Conservation (phyloP, 1,140 invertebrate genomes). For the Drosophila orena region DNA sequence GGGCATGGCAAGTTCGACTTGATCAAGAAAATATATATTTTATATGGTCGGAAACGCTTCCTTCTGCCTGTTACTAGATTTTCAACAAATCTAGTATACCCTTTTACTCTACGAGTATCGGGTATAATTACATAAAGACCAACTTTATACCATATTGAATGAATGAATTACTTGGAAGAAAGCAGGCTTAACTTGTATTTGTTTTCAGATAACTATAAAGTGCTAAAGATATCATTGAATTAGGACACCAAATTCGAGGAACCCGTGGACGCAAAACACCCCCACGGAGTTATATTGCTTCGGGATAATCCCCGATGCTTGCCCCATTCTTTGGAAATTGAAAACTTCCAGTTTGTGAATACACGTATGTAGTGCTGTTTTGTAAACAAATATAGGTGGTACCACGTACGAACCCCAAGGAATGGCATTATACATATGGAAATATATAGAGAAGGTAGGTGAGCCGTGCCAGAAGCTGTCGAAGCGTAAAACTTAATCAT, state of each 20-base stretch:
- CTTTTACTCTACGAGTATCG: no score
- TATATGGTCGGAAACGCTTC: no score
- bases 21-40: no score
- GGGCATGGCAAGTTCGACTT: no score
- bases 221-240: constrained; percentile 9
- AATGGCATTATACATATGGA: constrained; percentile 5
- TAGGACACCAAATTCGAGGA: constrained; percentile 6
- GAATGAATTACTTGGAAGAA: no score
- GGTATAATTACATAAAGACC: no score
- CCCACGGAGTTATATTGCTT: background rate
- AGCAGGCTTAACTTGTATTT: no score
- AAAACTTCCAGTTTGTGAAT: constrained; percentile 1
- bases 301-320: constrained; percentile 16
- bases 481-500: constrained; percentile 75
- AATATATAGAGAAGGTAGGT: constrained; percentile 3
- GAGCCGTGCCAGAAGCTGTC: constrained; percentile 57
- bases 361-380: constrained; percentile 1
- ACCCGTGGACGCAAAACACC: background rate
- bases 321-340: constrained; percentile 1
- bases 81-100: no score
- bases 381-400: background rate
- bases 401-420: background rate
- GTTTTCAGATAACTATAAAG: no score
- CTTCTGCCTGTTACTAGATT: no score
- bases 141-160: background rate